Percentiles rank a stretch among this genome's conserved stretches.
Evolutionary conservation across 1,140 invertebrate species (phyloP).

Genomic region (Euglossa dilemma): DNA sequence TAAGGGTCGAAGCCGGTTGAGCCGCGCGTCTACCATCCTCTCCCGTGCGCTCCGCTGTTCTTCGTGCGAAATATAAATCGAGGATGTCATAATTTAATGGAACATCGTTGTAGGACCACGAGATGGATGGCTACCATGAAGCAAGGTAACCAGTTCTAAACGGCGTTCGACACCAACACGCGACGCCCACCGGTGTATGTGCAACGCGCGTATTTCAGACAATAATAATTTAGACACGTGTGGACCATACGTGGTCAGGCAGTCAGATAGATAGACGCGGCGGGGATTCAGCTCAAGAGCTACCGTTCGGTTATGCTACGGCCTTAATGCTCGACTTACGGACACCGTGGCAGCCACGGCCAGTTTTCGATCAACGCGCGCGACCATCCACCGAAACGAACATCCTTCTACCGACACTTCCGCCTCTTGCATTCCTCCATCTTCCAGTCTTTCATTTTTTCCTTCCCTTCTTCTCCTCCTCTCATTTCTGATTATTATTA

Average conservation of each 20-base stretch:
- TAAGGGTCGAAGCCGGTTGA: not conserved
- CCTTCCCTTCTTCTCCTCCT: too few species aligned
- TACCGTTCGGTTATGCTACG: slow-evolving; percentile 57
- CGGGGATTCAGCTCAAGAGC: slow-evolving; percentile 50
- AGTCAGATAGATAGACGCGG: slow-evolving; percentile 66
- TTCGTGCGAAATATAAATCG: slow-evolving; percentile 55
- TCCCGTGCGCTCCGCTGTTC: slow-evolving; percentile 25
- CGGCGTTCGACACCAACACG: slow-evolving; percentile 44
- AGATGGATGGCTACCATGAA: slow-evolving; percentile 36
- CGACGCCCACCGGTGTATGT: slow-evolving; percentile 28
- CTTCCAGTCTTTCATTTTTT: not conserved
- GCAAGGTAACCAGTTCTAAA: slow-evolving; percentile 62
- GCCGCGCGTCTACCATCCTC: not conserved
- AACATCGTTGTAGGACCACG: slow-evolving; percentile 40
- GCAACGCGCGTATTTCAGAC: slow-evolving; percentile 69
- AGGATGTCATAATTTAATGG: slow-evolving; percentile 61
- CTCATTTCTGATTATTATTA: too few species aligned
- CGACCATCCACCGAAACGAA: not conserved
- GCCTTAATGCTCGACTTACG: slow-evolving; percentile 48
- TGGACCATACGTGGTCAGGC: slow-evolving; percentile 74
- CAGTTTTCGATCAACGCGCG: slow-evolving; percentile 34
- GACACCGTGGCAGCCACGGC: slow-evolving; percentile 32
- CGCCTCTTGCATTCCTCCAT: not conserved
- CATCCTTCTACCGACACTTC: slow-evolving; percentile 14
- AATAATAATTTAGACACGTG: slow-evolving; percentile 80